Conservation (phyloP, 1,140 invertebrate genomes). For the Metopolophium dirhodum region DNA sequence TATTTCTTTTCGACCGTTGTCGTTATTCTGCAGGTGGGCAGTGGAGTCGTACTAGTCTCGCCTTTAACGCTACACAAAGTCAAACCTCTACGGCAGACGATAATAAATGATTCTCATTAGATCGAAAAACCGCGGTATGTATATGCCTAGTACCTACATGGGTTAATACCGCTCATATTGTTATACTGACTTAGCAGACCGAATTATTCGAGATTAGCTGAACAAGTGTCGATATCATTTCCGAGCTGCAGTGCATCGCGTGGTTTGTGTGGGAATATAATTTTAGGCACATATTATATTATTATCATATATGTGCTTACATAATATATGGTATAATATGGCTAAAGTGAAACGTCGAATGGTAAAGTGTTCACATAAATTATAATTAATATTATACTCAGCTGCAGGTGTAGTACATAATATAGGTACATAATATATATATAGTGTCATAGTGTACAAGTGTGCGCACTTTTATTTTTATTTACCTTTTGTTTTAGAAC, state of each 20-base stretch:
- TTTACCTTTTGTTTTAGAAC: conserved; percentile 4
- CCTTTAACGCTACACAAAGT: too few species aligned
- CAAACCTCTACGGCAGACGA: too few species aligned
- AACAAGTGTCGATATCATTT: background rate
- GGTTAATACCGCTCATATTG: background rate
- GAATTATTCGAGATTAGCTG: background rate
- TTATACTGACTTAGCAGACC: background rate
- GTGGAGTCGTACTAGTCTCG: too few species aligned
- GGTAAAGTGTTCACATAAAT: background rate
- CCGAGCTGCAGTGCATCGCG: background rate
- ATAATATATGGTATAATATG: background rate
- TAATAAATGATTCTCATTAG: background rate
- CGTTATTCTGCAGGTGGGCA: background rate
- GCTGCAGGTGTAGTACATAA: background rate
- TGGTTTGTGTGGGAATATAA: background rate
- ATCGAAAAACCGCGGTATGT: background rate
- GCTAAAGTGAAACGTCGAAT: background rate
- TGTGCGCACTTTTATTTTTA: background rate
- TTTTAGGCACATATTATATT: background rate
- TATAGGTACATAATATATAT: background rate
- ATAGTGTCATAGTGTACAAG: background rate
- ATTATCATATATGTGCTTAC: too few species aligned
- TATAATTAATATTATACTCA: conserved; percentile 8
- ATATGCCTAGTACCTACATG: background rate
- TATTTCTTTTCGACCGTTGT: background rate